phyloP scores from a whole-genome alignment of 2,797 vertebrate species.

The Perdix hodgsoniae region DNA sequence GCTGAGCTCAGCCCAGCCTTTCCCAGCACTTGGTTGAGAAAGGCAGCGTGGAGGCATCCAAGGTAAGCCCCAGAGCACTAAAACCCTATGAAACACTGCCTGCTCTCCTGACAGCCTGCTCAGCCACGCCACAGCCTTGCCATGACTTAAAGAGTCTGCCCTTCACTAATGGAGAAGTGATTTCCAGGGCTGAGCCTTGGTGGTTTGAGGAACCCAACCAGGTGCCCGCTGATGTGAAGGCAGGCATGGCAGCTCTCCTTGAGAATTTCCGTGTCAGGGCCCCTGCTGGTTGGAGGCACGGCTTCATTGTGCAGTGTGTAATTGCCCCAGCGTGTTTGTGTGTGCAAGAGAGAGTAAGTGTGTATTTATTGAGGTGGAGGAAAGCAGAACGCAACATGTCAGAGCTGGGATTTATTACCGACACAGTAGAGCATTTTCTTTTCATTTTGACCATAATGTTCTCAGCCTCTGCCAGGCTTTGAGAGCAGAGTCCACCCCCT shows the following conservation, averaged over 20 bases:
- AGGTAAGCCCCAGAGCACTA: neutral
- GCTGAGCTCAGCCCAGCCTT: neutral
- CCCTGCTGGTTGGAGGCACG: neutral
- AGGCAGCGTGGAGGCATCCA: neutral
- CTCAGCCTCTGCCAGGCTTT: constrained; percentile 41
- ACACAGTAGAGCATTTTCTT: constrained; percentile 34
- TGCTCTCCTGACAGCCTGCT: neutral
- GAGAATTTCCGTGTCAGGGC: neutral
- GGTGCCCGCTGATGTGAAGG: fast-evolving
- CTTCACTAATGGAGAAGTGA: fast-evolving
- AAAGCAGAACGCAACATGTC: neutral
- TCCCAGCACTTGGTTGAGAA: neutral
- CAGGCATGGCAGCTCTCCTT: neutral
- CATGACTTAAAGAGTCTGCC: neutral
- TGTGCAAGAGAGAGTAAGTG: neutral
- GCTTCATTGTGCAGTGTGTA: neutral
- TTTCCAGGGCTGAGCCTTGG: neutral
- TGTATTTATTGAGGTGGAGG: constrained; percentile 35
- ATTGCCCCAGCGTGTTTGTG: constrained; percentile 7
- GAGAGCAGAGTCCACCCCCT: constrained; percentile 36
- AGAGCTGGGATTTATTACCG: constrained; percentile 43
- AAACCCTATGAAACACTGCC: neutral
- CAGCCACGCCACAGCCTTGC: neutral
- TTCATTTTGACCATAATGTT: constrained; percentile 51
- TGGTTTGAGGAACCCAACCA: neutral